Base-by-base conservation (phyloP, 2,888 invertebrate genomes). In the Oscheius sp. region DNA sequence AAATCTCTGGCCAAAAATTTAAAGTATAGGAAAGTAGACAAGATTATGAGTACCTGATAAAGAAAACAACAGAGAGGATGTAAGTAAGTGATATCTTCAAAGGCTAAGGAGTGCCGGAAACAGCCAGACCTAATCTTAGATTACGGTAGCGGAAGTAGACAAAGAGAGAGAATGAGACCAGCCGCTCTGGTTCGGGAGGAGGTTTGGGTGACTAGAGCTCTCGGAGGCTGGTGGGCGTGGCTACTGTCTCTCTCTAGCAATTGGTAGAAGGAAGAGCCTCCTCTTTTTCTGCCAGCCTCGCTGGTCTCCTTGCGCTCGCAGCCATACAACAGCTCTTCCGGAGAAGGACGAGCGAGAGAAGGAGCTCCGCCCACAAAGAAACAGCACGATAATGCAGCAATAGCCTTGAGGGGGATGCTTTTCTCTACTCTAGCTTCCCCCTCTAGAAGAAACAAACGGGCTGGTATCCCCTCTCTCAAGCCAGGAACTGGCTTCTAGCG, bases 281-380 rank as follows among this genome's bases (percentile, higher is more conserved):
- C 55, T 37, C 37, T 32, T 11, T 11, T 29, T 33, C 66, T 53
- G 66, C 10, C 50, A 32, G 48, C 21, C 65, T 3, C 42, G 42
- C 42, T 42, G 42, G 42, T 42, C 42, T 42, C 7, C 42, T 42
- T 42, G 7, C 42, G 42, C 2, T 9, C 65, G 32, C 21, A n/a
- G 47, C 68, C 48, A 68, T 55, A 68, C 68, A 68, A 68, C 68
- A 68, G 21, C 55, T 66, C 66, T 68, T 68, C 68, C 68, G 68
- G 68, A 68, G 59, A 35, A 37, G 35, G 55, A 55, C 68, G 68
- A 35, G 68, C 53, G 33, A 63, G 63, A 62, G 13, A 47, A 58
- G 33, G 63, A 50, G 55, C 68, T 55, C 68, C 68, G 68, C 68
- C 68, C 68, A 68, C 68, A 68, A 68, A 68, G 68, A 68, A 63